Base-by-base conservation (phyloP, 2,113 vertebrate genomes). In the Excalfactoria chinensis region DNA sequence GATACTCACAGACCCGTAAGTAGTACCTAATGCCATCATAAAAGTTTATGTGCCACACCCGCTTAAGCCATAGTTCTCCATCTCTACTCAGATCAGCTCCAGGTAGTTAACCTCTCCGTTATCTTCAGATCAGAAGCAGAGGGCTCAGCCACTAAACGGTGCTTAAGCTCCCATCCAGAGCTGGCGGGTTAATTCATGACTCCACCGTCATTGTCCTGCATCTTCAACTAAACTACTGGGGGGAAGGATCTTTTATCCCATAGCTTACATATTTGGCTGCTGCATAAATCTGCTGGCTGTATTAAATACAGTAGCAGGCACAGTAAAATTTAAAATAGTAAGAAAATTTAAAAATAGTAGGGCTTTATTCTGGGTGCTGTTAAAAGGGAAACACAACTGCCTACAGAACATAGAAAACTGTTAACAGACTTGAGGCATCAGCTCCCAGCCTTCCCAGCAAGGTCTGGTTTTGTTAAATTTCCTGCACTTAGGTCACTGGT, bases 91-190 rank as follows among this genome's bases (percentile, higher is more conserved):
- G 67, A 59, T 0, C 23, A 51, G 30, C 34, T 73, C 67, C 55
- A 90, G 80, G 46, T 89, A 80, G 60, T 90, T 41, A 81, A 85
- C 69, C 26, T 85, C 53, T 5, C 1, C 0, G 14, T 74, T 95
- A 97, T 94, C 94, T 88, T 46, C 70, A 86, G 63, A 95, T 95
- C 91, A 95, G 44, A 75, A 78, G 87, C 43, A 49, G 78, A 69
- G 37, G 11, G 23, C 67, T 80, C 7, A 64, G 73, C 60, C 84
- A 35, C 62, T 89, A 37, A 51, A 64, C 5, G 13, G 62, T 89
- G 64, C 40, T 94, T 80, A 63, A 77, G 60, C 76, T 84, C 88
- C 93, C 95, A 90, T 69, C 59, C 48, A 66, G 59, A 83, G 46
- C 70, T 37, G 28, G 35, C 28, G 34, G 74, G 63, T 97, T 76